phyloP scores from a whole-genome alignment of 2,113 vertebrate species.

The Rutilus rutilus region DNA sequence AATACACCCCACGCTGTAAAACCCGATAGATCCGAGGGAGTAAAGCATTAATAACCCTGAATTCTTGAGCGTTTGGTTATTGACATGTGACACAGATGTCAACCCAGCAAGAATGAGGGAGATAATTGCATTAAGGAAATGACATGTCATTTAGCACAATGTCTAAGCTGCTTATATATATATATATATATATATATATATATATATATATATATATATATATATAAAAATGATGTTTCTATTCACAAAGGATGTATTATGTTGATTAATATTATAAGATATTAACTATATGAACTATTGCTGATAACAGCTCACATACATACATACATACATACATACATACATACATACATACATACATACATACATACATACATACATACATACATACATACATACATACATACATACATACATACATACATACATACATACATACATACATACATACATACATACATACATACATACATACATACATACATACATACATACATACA shows the following conservation, averaged over 20 bases:
- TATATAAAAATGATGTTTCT: not conserved
- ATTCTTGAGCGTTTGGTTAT: not conserved
- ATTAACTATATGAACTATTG: too few species aligned
- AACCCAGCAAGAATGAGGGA: not conserved
- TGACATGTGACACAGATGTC: not conserved
- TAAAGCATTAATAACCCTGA: constrained; percentile 27
- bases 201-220: too few species aligned
- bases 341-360: too few species aligned
- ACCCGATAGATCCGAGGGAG: constrained; percentile 16
- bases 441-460: too few species aligned
- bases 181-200: too few species aligned
- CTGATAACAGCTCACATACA: not conserved
- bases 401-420: too few species aligned
- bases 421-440: too few species aligned
- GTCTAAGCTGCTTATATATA: not conserved
- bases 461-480: not conserved
- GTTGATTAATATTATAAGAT: too few species aligned
- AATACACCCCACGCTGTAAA: constrained; percentile 42
- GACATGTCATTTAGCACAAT: not conserved
- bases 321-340: too few species aligned
- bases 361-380: too few species aligned
- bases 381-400: too few species aligned
- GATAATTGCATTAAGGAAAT: not conserved
- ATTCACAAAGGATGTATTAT: not conserved
- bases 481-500: too few species aligned